phyloP scores from a whole-genome alignment of 1,140 invertebrate species.

The Pogonognathellus flavescens region DNA sequence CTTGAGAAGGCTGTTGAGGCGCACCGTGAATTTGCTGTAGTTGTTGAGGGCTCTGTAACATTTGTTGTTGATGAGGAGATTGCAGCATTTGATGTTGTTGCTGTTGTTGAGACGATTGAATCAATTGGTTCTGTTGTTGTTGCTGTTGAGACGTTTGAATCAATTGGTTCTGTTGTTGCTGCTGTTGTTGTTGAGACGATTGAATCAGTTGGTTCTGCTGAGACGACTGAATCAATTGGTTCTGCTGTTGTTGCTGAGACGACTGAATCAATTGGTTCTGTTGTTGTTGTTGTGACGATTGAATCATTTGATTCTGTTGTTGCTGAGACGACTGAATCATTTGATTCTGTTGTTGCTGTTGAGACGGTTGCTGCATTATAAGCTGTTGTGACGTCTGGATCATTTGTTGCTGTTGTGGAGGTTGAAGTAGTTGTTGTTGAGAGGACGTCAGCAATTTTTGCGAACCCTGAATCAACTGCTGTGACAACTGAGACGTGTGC shows the following conservation, averaged over 20 bases:
- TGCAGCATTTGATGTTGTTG: conserved; percentile 39
- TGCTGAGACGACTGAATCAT: not conserved
- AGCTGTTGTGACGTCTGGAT: conserved; percentile 40
- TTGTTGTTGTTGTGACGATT: conserved; percentile 34
- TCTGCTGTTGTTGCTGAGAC: not conserved
- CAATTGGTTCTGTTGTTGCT: not conserved
- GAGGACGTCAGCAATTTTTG: not conserved
- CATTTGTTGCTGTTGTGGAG: conserved; percentile 19
- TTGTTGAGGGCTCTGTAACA: conserved; percentile 7
- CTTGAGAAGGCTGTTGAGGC: conserved; percentile 40
- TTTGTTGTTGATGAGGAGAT: conserved; percentile 48
- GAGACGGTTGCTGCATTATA: not conserved
- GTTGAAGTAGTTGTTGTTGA: not conserved
- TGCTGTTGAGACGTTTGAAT: conserved; percentile 10
- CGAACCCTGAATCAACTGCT: conserved; percentile 13
- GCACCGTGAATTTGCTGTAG: not conserved
- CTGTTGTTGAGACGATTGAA: not conserved
- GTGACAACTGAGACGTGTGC: not conserved
- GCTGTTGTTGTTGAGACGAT: not conserved
- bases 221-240: not conserved
- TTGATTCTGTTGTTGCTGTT: not conserved
- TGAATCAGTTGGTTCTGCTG: not conserved
- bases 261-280: conserved; percentile 11
- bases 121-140: conserved; percentile 40
- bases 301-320: not conserved